Percentiles rank a stretch among this genome's conserved stretches.
Evolutionary conservation across 64 coral and sea anemone species (phyloP).

Genomic region (Pocillopora damicornis): DNA sequence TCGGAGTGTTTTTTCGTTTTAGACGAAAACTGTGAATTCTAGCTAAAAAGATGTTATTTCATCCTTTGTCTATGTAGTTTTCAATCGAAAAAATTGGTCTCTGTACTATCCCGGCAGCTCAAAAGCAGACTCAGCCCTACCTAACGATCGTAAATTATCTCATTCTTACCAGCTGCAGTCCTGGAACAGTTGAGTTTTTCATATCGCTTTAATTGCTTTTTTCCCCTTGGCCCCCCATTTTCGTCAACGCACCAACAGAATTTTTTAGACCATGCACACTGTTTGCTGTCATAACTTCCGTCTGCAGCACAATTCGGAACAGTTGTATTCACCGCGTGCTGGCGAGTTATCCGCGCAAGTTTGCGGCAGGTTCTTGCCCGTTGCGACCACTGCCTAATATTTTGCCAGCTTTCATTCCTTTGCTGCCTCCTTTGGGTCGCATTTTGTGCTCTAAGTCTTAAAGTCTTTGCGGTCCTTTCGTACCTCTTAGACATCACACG

Average conservation of each 20-base stretch:
- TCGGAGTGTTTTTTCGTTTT: no score
- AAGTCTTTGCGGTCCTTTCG: slow-evolving; percentile 4
- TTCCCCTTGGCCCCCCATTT: background rate
- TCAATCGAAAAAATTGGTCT: no score
- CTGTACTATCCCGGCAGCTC: no score
- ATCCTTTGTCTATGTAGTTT: no score
- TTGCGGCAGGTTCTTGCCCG: background rate
- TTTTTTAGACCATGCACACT: background rate
- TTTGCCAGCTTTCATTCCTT: background rate
- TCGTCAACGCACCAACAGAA: slow-evolving; percentile 40
- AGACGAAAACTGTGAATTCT: no score
- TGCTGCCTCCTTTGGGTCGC: background rate
- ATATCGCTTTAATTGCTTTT: background rate
- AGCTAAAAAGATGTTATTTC: no score
- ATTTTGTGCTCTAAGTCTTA: slow-evolving; percentile 4
- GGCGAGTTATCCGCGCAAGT: background rate
- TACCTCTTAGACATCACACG: background rate
- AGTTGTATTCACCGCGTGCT: no score
- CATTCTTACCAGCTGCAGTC: background rate
- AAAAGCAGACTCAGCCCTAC: no score
- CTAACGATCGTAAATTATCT: no score
- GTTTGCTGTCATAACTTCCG: background rate
- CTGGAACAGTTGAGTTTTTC: background rate
- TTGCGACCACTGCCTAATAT: background rate
- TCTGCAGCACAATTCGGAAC: slow-evolving; percentile 2